Conservation (phyloP, 2,113 vertebrate genomes). For the Naja naja region DNA sequence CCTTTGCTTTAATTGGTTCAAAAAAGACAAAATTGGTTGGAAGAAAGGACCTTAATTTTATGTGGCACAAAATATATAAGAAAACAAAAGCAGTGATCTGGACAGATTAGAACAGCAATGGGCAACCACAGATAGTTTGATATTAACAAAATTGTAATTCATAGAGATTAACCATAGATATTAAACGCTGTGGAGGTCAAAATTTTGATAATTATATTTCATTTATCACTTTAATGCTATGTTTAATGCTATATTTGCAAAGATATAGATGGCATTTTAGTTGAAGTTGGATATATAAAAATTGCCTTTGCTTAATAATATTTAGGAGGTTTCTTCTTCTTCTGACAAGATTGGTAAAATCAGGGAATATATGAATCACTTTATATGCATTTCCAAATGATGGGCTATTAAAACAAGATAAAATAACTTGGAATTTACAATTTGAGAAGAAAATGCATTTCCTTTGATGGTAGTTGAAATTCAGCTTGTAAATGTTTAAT, state of each 20-base stretch:
- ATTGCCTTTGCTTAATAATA: not conserved
- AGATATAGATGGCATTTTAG: not conserved
- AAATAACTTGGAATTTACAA: not conserved
- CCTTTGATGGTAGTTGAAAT: not conserved
- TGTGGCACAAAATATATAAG: conserved; percentile 24
- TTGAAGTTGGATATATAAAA: not conserved
- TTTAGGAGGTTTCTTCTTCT: not conserved
- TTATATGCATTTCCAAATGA: not conserved
- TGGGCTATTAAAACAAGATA: not conserved
- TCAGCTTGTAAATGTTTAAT: not conserved
- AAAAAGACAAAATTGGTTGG: conserved; percentile 10
- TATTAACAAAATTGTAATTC: not conserved
- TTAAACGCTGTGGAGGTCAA: not conserved
- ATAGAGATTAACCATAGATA: conserved; percentile 1
- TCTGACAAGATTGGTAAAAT: not conserved
- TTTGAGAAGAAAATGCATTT: not conserved
- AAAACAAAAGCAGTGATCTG: conserved; percentile 10
- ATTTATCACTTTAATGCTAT: not conserved
- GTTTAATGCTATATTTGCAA: not conserved
- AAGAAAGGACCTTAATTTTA: not conserved
- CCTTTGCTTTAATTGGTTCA: conserved; percentile 13
- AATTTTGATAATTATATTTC: not conserved
- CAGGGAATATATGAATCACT: not conserved
- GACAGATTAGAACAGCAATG: conserved; percentile 3
- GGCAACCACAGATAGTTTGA: conserved; percentile 13